phyloP scores from a whole-genome alignment of 2,113 vertebrate species.

The Callipepla squamata region DNA sequence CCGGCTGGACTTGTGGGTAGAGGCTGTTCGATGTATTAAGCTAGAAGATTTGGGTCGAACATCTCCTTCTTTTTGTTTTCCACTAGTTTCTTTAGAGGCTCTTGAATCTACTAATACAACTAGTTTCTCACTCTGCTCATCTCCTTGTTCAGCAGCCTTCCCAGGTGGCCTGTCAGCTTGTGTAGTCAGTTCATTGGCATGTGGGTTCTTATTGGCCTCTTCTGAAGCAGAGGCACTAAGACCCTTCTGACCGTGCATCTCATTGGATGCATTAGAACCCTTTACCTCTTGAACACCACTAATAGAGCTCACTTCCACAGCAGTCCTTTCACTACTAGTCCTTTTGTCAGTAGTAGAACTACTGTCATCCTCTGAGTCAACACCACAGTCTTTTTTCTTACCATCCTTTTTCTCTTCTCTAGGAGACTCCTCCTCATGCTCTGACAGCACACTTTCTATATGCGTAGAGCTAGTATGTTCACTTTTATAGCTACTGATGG shows the following conservation, averaged over 20 bases:
- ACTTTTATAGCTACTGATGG: constrained; percentile 94
- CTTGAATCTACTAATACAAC: constrained; percentile 68
- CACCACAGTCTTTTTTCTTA: constrained; percentile 64
- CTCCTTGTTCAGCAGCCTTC: constrained; percentile 68
- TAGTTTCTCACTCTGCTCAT: constrained; percentile 74
- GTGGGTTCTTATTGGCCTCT: constrained; percentile 97
- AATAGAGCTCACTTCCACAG: constrained; percentile 59
- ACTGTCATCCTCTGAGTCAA: constrained; percentile 78
- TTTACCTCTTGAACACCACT: constrained; percentile 61
- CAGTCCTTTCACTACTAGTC: constrained; percentile 81
- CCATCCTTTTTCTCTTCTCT: constrained; percentile 76
- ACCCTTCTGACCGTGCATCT: constrained; percentile 68
- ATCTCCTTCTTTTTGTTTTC: constrained; percentile 82
- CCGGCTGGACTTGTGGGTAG: constrained; percentile 82
- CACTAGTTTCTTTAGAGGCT: constrained; percentile 74
- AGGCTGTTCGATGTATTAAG: constrained; percentile 85
- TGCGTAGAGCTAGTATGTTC: constrained; percentile 97
- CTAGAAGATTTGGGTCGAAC: constrained; percentile 82
- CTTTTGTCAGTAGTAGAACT: constrained; percentile 77
- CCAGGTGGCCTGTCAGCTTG: constrained; percentile 72
- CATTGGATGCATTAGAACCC: constrained; percentile 59
- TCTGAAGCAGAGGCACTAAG: constrained; percentile 85
- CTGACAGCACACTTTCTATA: constrained; percentile 91
- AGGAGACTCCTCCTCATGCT: constrained; percentile 82
- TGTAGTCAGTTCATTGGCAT: constrained; percentile 90